phyloP scores from a whole-genome alignment of 2,797 vertebrate species.

The Paratrypauchen microcephalus region DNA sequence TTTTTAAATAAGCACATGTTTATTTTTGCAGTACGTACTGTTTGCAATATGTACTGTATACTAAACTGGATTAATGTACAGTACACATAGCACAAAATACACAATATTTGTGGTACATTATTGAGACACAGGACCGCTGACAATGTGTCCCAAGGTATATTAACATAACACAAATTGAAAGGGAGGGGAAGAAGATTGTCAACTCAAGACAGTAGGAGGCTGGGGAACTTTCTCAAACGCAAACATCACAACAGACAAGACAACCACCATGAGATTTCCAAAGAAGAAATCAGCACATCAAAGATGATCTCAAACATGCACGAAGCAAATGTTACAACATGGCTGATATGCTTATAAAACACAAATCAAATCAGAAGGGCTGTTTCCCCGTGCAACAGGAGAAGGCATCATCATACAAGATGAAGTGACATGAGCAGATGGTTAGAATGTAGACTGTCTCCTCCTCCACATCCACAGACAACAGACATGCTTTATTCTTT shows the following conservation, averaged over 20 bases:
- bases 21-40: too few relatives aligned
- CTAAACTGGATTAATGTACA: neutral
- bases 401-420: slow-evolving; percentile 4
- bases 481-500: neutral
- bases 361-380: slow-evolving; percentile 8
- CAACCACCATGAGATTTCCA: neutral
- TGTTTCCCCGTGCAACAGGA: neutral
- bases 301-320: slow-evolving; percentile 8
- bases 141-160: neutral
- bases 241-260: slow-evolving; percentile 10
- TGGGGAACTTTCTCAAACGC: neutral
- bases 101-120: neutral
- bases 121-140: neutral
- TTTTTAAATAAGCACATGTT: neutral
- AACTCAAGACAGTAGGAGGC: neutral
- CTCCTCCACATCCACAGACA: neutral
- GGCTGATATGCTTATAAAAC: neutral
- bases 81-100: neutral
- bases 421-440: slow-evolving; percentile 8
- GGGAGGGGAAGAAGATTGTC: neutral
- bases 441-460: neutral
- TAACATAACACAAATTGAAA: neutral
- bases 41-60: neutral
- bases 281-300: slow-evolving; percentile 4
- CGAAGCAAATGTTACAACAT: neutral